Conservation (phyloP, 1,140 invertebrate genomes). For the Armadillidium nasatum region DNA sequence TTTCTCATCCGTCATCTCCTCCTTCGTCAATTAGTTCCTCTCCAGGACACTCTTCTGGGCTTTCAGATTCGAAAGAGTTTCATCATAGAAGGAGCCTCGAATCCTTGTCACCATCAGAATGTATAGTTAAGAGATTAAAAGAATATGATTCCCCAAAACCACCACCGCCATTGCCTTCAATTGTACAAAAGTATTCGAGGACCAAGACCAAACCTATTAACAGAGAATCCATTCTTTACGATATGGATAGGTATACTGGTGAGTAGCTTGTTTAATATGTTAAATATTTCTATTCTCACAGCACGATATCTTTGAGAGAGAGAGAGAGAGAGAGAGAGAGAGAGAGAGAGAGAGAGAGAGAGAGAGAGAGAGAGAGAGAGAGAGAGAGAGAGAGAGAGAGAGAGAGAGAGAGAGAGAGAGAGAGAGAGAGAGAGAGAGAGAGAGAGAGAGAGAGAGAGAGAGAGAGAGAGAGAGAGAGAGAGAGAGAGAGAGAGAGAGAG, state of each 20-base stretch:
- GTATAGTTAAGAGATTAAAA: slow-evolving; percentile 52
- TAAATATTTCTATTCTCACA: background rate
- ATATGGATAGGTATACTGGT: slow-evolving; percentile 46
- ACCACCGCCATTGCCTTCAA: slow-evolving; percentile 44
- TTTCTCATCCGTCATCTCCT: background rate
- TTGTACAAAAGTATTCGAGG: slow-evolving; percentile 48
- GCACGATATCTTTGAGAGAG: too few relatives aligned
- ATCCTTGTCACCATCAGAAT: slow-evolving; percentile 45
- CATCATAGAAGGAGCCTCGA: background rate
- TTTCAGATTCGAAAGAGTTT: slow-evolving; percentile 47
- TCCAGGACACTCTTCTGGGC: slow-evolving; percentile 40
- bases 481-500: too few relatives aligned
- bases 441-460: too few relatives aligned
- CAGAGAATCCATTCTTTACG: slow-evolving; percentile 46
- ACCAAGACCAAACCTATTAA: slow-evolving; percentile 46
- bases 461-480: too few relatives aligned
- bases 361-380: too few relatives aligned
- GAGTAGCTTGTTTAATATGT: background rate
- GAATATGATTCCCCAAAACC: slow-evolving; percentile 57
- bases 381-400: too few relatives aligned
- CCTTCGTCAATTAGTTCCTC: background rate
- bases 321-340: too few relatives aligned
- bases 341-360: too few relatives aligned
- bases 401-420: too few relatives aligned
- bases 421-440: slow-evolving; percentile 36